phyloP scores from a whole-genome alignment of 1,140 invertebrate genomes.

The Drosophila nasuta region DNA sequence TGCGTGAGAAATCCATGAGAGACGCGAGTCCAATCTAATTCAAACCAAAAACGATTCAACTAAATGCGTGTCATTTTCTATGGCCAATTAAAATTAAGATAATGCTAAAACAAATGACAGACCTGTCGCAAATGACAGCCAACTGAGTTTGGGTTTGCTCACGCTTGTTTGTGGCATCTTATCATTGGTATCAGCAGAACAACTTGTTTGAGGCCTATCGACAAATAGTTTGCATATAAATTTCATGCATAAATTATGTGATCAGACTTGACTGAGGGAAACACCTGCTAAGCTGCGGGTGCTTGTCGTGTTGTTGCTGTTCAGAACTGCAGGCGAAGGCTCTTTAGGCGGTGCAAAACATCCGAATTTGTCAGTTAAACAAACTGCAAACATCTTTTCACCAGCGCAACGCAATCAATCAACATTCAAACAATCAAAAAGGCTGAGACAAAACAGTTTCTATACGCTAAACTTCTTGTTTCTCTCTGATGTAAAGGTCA shows the following conservation, averaged over 20 bases:
- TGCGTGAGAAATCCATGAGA: constrained; percentile 58
- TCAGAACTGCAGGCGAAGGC: constrained; percentile 29
- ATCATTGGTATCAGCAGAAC: constrained; percentile 68
- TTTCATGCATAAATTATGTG: constrained; percentile 33
- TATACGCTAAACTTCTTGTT: constrained; percentile 17
- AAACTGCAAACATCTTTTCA: constrained; percentile 72
- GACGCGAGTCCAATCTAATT: not conserved
- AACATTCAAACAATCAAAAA: constrained; percentile 41
- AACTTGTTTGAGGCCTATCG: constrained; percentile 62
- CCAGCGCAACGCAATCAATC: constrained; percentile 65
- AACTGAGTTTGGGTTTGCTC: constrained; percentile 14
- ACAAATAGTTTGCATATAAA: constrained; percentile 69
- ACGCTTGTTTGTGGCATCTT: constrained; percentile 46
- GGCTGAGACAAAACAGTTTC: constrained; percentile 17
- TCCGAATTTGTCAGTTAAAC: constrained; percentile 22
- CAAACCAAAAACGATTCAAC: not conserved
- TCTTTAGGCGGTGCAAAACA: constrained; percentile 31
- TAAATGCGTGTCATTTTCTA: constrained; percentile 33
- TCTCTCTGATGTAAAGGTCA: constrained; percentile 33
- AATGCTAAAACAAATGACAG: constrained; percentile 70
- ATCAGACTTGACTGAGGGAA: not conserved
- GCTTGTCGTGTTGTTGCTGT: not conserved
- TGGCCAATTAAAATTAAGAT: constrained; percentile 71
- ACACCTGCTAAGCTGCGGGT: constrained; percentile 3
- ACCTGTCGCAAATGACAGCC: constrained; percentile 56